Conservation (phyloP, 1,140 invertebrate species). For the Drosophila guanche region DNA sequence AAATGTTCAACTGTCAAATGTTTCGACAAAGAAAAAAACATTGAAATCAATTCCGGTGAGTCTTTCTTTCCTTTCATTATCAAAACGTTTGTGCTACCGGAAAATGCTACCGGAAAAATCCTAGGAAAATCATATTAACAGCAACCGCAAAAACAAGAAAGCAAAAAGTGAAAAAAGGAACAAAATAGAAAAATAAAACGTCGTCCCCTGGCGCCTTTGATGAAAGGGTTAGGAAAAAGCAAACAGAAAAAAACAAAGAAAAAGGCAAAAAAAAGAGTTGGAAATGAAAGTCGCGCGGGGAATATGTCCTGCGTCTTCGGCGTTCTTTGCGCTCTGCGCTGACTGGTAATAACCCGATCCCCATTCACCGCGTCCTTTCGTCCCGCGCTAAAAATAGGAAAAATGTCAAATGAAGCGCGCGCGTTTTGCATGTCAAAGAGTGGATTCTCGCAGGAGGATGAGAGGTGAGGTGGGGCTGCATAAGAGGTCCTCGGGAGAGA, state of each 20-base stretch:
- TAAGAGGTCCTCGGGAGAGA: conserved; percentile 62
- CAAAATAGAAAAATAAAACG: conserved; percentile 3
- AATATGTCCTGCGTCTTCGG: neutral
- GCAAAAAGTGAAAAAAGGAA: neutral
- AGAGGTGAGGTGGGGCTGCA: neutral
- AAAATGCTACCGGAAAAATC: conserved; percentile 34
- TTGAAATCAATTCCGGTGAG: neutral
- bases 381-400: conserved; percentile 45
- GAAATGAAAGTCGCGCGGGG: neutral
- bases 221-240: conserved; percentile 63
- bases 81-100: neutral
- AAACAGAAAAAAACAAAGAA: conserved; percentile 47
- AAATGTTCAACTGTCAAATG: too few relatives aligned
- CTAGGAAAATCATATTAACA: conserved; percentile 68
- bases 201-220: conserved; percentile 57
- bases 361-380: conserved; percentile 20
- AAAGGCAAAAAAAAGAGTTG: neutral
- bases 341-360: conserved; percentile 43
- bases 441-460: conserved; percentile 28
- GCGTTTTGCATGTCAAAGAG: conserved; percentile 80
- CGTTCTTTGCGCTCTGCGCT: too few relatives aligned
- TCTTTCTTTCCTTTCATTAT: conserved; percentile 1
- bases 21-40: neutral
- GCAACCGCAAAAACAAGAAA: conserved; percentile 60
- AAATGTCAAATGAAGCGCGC: conserved; percentile 77